phyloP scores from a whole-genome alignment of 2,797 vertebrate genomes.

The Betta splendens region DNA sequence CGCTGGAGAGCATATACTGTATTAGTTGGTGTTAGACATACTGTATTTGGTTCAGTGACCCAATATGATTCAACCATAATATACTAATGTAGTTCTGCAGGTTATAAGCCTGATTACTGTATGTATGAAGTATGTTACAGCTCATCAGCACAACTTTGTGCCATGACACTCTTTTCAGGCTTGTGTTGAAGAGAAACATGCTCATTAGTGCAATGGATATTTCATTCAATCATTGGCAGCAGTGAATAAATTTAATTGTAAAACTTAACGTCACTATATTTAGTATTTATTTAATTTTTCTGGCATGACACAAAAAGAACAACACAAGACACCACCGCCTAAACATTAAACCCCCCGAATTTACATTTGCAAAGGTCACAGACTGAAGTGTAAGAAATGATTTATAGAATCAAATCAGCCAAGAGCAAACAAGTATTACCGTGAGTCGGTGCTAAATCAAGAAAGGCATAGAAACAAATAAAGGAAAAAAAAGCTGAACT shows the following conservation, averaged over 20 bases:
- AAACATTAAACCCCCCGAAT: conserved; percentile 17
- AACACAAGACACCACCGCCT: neutral
- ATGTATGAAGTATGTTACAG: too few relatives aligned
- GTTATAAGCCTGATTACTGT: too few relatives aligned
- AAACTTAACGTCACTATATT: neutral
- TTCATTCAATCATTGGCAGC: too few relatives aligned
- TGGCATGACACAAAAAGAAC: neutral
- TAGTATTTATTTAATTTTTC: neutral
- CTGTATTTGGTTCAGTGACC: too few relatives aligned
- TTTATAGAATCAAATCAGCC: conserved; percentile 32
- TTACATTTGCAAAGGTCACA: conserved; percentile 47
- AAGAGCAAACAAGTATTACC: conserved; percentile 27
- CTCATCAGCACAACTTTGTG: too few relatives aligned
- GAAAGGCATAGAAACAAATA: conserved; percentile 43
- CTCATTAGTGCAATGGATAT: too few relatives aligned
- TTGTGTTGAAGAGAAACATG: too few relatives aligned
- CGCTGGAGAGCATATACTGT: too few relatives aligned
- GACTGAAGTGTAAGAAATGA: conserved; percentile 31
- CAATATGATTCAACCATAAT: too few relatives aligned
- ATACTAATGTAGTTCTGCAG: neutral
- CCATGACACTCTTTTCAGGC: too few relatives aligned
- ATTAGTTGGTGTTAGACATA: too few relatives aligned
- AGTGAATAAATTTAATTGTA: neutral
- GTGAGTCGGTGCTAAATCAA: conserved; percentile 29
- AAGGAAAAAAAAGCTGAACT: conserved; percentile 31